These are phyloP conservation scores for Cheiracanthium punctorium DNA, from an alignment of 2,888 invertebrate genomes.

Conservation along the genomic window DNA sequence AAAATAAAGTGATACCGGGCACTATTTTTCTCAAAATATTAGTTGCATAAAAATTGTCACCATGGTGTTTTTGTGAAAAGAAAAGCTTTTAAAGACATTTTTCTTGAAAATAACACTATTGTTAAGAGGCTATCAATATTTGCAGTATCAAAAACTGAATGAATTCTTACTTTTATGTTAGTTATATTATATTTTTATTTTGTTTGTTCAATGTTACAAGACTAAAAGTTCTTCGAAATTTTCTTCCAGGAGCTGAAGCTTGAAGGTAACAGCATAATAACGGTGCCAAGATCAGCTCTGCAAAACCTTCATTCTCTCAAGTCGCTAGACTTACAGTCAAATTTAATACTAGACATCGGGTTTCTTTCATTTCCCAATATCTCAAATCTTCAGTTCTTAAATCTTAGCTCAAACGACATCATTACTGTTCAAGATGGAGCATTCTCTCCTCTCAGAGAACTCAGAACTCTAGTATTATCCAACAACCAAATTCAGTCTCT, in stretches of 20 bases:
- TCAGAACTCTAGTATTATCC: conserved; percentile 76
- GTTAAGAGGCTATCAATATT: too few species aligned
- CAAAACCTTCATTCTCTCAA: conserved; percentile 87
- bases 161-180: background rate
- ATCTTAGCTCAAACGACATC: conserved; percentile 87
- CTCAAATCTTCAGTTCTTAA: conserved; percentile 83
- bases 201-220: background rate
- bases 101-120: too few species aligned
- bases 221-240: background rate
- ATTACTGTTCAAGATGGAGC: conserved; percentile 85
- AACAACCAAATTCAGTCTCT: conserved; percentile 83
- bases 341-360: conserved; percentile 84
- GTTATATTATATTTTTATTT: background rate
- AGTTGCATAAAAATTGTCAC: too few species aligned
- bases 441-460: conserved; percentile 82
- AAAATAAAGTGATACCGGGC: too few species aligned
- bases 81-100: too few species aligned
- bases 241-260: conserved; percentile 84
- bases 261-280: conserved; percentile 86
- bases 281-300: conserved; percentile 86
- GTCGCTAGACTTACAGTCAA: conserved; percentile 85
- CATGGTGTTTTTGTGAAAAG: too few species aligned
- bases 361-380: conserved; percentile 79
- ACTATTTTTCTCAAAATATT: too few species aligned
- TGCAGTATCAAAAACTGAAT: background rate